These are phyloP conservation scores for Tenebrio molitor DNA, from an alignment of 1,140 invertebrate species.

Conservation along the genomic window DNA sequence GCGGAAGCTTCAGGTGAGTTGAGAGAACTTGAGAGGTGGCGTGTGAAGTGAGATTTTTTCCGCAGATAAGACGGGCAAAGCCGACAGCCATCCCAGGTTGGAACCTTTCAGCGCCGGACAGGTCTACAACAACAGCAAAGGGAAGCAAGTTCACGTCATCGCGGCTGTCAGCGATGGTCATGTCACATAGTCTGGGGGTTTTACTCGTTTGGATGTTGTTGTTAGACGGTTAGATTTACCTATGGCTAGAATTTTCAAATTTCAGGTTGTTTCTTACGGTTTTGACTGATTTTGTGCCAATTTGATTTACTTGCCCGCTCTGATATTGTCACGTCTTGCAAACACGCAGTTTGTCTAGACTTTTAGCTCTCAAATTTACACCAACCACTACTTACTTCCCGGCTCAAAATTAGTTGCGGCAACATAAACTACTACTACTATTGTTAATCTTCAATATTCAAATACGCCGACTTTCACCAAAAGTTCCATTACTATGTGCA, in stretches of 20 bases:
- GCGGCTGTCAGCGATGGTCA: slow-evolving; percentile 54
- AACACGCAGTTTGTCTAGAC: neutral
- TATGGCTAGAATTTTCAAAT: neutral
- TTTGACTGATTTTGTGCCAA: slow-evolving; percentile 51
- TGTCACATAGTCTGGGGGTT: slow-evolving; percentile 15
- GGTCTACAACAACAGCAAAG: slow-evolving; percentile 90
- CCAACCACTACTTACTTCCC: too few species aligned
- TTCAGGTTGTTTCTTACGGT: slow-evolving; percentile 5
- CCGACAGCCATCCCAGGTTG: slow-evolving; percentile 75
- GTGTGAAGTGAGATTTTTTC: slow-evolving; percentile 17
- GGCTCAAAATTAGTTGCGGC: neutral
- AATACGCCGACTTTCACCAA: too few species aligned
- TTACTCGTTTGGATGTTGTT: neutral
- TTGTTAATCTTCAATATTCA: too few species aligned
- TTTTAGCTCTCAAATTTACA: too few species aligned
- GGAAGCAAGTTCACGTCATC: slow-evolving; percentile 89
- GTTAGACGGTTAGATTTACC: neutral
- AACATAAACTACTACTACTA: too few species aligned
- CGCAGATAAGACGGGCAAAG: slow-evolving; percentile 64
- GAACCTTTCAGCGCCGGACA: slow-evolving; percentile 89
- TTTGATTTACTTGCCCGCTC: slow-evolving; percentile 33
- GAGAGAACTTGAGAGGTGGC: neutral
- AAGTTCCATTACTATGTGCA: too few species aligned
- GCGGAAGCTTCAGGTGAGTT: slow-evolving; percentile 69
- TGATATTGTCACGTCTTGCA: neutral